Conservation (phyloP, 2,113 vertebrate genomes). For the Donacobius atricapilla region DNA sequence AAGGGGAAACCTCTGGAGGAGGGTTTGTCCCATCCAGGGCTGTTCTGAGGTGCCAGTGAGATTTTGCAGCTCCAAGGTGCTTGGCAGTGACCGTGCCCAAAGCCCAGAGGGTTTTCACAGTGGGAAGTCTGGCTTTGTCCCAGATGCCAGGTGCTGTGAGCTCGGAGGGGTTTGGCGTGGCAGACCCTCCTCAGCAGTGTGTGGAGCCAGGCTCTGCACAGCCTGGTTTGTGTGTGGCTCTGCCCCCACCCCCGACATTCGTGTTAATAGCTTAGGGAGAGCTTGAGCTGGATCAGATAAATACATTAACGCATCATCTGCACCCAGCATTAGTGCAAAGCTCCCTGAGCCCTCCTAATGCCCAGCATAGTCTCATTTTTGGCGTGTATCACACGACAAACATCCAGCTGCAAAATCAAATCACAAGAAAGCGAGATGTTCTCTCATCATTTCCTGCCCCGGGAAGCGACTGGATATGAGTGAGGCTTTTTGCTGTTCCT, state of each 20-base stretch:
- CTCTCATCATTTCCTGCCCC: not conserved
- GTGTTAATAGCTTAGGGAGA: conserved; percentile 28
- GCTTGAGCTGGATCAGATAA: conserved; percentile 51
- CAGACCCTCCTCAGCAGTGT: not conserved
- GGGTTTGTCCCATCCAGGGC: not conserved
- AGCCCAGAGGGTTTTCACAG: not conserved
- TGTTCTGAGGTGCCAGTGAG: not conserved
- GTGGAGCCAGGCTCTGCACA: not conserved
- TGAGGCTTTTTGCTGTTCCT: not conserved
- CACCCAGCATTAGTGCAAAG: conserved; percentile 33
- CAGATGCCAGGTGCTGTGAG: not conserved
- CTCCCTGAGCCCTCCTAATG: conserved; percentile 39
- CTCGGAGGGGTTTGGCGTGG: not conserved
- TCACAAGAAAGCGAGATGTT: not conserved
- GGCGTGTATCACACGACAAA: not conserved
- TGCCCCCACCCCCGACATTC: not conserved
- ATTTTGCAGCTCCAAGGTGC: not conserved
- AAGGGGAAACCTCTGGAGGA: not conserved
- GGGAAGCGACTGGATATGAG: not conserved
- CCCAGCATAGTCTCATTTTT: not conserved
- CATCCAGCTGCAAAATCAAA: not conserved
- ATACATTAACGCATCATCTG: conserved; percentile 40
- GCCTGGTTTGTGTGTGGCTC: not conserved
- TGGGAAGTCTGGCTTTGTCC: not conserved
- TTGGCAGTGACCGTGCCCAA: not conserved